Base-by-base conservation (phyloP, 2,797 vertebrate species). In the Pangasius mekongensis region DNA sequence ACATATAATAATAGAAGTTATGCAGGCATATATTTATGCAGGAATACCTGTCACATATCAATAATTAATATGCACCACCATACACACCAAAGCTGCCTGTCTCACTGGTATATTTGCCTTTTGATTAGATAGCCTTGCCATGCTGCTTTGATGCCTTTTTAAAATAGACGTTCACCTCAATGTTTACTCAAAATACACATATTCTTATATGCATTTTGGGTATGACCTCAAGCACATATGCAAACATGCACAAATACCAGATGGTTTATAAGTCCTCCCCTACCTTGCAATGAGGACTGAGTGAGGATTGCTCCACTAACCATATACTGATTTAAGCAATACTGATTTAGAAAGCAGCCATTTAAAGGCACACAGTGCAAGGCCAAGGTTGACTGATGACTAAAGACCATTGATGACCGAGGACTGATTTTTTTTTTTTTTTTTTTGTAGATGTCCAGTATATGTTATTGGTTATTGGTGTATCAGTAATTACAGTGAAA, bases 301-400 rank as follows among this genome's bases (percentile, higher is more conserved):
- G 49, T 47, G 64, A 84, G 60, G 86, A 89, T 91, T 91, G 86
- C 90, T 87, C 54, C 77, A 87, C 83, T 77, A 64, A 76, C 62
- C 60, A 54, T 76, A 56, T 87, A 86, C 77, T 54, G 30, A 88
- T 89, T 84, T 81, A 69, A 86, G 84, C 88, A 91, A 87, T 56
- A 86, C 69, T 86, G 88, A 89, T 87, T 66, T 89, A 36, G 86
- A 91, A 89, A 89, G 88, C 64, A 73, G 30, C 30, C 69, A 80
- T 89, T 86, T 86, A 88, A 88, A 81, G 84, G 86, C 73, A 52
- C 85, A 85, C 60, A 77, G 60, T 76, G 67, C 77, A 86, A 52
- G 77, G 82, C 84, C 82, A 89, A 73, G n/a, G 69, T 83, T 86
- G 60, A 76, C 85, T 56, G 49, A 69, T 69, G 54, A 76, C 82